A percentile compares a stretch with the other conserved stretches of the same genome.
phyloP scores from a whole-genome alignment of 1,140 invertebrate genomes.

The Adoxophyes honmai region DNA sequence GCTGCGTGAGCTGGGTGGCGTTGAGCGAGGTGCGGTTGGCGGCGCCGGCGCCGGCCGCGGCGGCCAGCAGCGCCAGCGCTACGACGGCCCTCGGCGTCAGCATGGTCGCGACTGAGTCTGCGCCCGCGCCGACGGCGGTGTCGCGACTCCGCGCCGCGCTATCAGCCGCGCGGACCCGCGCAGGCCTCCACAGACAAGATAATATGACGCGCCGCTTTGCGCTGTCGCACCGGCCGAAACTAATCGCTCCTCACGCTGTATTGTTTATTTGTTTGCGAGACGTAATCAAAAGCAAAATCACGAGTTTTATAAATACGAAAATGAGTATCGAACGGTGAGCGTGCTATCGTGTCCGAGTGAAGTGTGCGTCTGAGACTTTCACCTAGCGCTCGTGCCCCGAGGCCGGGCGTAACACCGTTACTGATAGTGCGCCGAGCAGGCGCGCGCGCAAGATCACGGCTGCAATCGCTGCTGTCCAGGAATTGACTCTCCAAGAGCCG shows the following conservation, averaged over 20 bases:
- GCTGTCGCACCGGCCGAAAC: conserved; percentile 29
- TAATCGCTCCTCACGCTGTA: conserved; percentile 22
- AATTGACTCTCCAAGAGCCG: background rate
- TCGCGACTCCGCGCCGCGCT: conserved; percentile 51
- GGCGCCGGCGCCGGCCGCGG: conserved; percentile 24
- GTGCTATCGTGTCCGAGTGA: conserved; percentile 47
- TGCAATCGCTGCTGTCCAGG: background rate
- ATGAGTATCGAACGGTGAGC: conserved; percentile 20
- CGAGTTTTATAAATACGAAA: conserved; percentile 25
- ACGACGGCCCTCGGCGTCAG: conserved; percentile 45
- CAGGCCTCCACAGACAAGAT: conserved; percentile 36
- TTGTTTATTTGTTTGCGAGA: conserved; percentile 60
- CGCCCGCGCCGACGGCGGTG: conserved; percentile 42
- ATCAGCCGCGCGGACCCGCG: conserved; percentile 39
- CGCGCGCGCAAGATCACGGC: background rate
- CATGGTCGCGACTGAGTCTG: conserved; percentile 50
- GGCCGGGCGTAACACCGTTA: conserved; percentile 63
- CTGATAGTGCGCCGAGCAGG: conserved; percentile 42
- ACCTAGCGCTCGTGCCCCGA: conserved; percentile 51
- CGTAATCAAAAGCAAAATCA: conserved; percentile 42
- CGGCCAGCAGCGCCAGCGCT: conserved; percentile 36
- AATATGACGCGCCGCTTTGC: conserved; percentile 37
- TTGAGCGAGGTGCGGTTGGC: conserved; percentile 29
- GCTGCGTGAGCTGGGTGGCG: conserved; percentile 35
- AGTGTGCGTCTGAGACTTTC: conserved; percentile 68